phyloP scores from a whole-genome alignment of 2,113 vertebrate species.

The Microcebus griseorufus region DNA sequence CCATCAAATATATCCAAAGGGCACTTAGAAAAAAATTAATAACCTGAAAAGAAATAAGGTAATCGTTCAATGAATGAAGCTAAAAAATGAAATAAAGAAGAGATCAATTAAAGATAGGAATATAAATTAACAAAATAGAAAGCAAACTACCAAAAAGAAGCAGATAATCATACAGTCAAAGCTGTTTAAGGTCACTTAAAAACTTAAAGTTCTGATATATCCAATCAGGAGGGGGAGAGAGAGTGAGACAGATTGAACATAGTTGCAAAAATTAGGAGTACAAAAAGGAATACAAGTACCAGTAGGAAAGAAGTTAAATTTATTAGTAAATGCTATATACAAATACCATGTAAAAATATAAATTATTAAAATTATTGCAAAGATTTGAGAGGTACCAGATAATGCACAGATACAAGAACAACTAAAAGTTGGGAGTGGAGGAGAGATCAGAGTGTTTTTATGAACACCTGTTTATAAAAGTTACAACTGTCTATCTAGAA shows the following conservation, averaged over 20 bases:
- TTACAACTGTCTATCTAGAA: not conserved
- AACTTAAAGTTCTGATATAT: not conserved
- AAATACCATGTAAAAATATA: not conserved
- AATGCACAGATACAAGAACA: not conserved
- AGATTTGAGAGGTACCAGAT: not conserved
- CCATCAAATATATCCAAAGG: not conserved
- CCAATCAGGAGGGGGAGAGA: not conserved
- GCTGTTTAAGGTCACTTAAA: not conserved
- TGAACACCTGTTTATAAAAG: not conserved
- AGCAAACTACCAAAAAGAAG: not conserved
- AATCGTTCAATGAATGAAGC: not conserved
- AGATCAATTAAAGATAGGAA: not conserved
- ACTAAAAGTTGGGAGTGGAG: not conserved
- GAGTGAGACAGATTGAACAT: not conserved
- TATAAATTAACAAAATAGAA: not conserved
- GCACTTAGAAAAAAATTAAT: not conserved
- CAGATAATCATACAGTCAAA: slow-evolving; percentile 9
- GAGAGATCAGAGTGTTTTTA: not conserved
- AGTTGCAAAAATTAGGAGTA: not conserved
- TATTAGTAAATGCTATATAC: not conserved
- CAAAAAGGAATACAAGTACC: not conserved
- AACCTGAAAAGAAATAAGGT: not conserved
- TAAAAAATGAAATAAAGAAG: not conserved
- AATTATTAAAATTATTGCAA: not conserved
- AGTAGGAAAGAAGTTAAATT: not conserved